Conservation (phyloP, 1,140 invertebrate species). For the Venturia canescens region DNA sequence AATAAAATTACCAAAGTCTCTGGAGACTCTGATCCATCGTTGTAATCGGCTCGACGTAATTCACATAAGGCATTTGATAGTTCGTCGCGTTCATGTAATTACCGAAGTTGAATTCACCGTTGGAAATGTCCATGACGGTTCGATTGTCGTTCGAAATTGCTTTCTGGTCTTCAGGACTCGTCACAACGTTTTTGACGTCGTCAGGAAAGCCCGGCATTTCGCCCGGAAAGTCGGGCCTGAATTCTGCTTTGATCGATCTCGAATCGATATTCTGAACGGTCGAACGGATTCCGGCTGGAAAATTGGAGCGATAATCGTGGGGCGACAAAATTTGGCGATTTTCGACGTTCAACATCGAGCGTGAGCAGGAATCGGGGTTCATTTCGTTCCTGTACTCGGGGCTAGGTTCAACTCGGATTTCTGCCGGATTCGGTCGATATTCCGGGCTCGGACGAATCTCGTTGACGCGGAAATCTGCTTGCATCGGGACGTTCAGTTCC, state of each 20-base stretch:
- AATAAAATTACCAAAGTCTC: constrained; percentile 68
- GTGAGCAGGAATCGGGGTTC: constrained; percentile 51
- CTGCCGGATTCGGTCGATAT: constrained; percentile 55
- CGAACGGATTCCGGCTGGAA: constrained; percentile 44
- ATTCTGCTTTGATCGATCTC: constrained; percentile 64
- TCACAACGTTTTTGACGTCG: constrained; percentile 51
- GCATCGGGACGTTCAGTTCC: constrained; percentile 60
- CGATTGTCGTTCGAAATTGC: constrained; percentile 60
- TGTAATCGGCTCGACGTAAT: constrained; percentile 70
- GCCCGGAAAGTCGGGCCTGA: constrained; percentile 54
- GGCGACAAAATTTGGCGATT: constrained; percentile 48
- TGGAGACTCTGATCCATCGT: constrained; percentile 70
- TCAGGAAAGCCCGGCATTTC: constrained; percentile 62
- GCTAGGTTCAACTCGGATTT: constrained; percentile 59
- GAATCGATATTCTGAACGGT: constrained; percentile 46
- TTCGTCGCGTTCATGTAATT: constrained; percentile 67
- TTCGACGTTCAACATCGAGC: constrained; percentile 56
- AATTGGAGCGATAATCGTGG: constrained; percentile 57
- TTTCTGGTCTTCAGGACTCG: constrained; percentile 55
- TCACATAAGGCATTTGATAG: constrained; percentile 73
- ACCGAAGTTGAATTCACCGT: constrained; percentile 65
- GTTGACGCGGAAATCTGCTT: constrained; percentile 60
- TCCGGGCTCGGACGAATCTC: constrained; percentile 64
- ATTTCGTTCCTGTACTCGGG: constrained; percentile 62
- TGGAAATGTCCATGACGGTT: constrained; percentile 55